phyloP scores from a whole-genome alignment of 2,113 vertebrate species.

The Bufo bufo region DNA sequence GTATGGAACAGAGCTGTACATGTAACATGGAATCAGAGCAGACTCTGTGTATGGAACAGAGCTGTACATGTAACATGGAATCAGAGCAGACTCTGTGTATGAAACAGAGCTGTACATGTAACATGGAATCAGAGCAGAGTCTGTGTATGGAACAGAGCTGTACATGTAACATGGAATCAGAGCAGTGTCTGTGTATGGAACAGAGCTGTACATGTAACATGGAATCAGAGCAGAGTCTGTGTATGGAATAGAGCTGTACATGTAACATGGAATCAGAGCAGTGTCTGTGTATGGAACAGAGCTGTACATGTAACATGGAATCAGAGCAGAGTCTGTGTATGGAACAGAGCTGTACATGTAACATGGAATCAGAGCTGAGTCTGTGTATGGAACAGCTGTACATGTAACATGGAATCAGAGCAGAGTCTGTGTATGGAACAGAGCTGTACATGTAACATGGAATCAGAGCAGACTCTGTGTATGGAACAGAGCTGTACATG shows the following conservation, averaged over 20 bases:
- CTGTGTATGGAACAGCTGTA: no score
- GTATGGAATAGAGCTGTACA: not conserved
- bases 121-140: not conserved
- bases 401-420: not conserved
- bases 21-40: no score
- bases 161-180: no score
- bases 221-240: no score
- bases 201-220: no score
- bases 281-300: not conserved
- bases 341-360: not conserved
- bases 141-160: not conserved
- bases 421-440: no score
- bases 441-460: not conserved
- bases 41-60: no score
- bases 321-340: no score
- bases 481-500: not conserved
- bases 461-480: rapidly evolving
- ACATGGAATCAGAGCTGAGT: not conserved
- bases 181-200: no score
- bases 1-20: no score
- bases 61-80: no score
- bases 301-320: not conserved
- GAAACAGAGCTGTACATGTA: not conserved
- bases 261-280: not conserved
- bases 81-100: no score